Percentiles rank a stretch among this genome's conserved stretches.
Conservation (phyloP, 2,797 vertebrate species). For the Balearica regulorum region DNA sequence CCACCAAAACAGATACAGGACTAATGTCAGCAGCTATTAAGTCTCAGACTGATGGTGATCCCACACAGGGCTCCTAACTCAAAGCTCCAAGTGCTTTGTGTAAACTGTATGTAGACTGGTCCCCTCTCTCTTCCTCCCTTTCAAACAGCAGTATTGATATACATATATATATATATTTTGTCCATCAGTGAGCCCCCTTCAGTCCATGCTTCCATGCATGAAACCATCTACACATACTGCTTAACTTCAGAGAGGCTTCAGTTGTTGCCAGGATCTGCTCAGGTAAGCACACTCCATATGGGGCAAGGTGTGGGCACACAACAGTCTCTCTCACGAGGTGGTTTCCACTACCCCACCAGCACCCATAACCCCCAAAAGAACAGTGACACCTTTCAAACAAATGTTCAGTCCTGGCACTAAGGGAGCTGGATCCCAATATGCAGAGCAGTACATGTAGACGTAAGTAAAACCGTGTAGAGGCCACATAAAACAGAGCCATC, state of each 20-base stretch:
- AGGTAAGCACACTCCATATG: background rate
- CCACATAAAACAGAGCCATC: background rate
- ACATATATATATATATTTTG: background rate
- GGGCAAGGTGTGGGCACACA: background rate
- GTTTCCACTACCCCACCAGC: background rate
- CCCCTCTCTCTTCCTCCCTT: background rate
- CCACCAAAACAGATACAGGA: background rate
- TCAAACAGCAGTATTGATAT: background rate
- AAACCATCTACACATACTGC: background rate
- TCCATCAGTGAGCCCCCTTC: background rate
- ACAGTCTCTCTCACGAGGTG: rapidly evolving
- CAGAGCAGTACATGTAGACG: background rate
- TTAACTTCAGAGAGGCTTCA: background rate
- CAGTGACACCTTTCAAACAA: background rate
- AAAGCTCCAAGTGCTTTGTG: background rate
- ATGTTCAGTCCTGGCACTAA: background rate
- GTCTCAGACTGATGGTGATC: background rate
- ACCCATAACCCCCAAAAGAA: background rate
- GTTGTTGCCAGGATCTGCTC: background rate
- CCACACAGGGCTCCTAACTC: background rate
- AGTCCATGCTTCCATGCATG: background rate
- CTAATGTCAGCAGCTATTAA: background rate
- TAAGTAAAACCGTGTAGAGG: background rate
- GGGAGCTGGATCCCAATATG: background rate
- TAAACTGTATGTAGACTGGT: background rate